Conservation (phyloP, 2,888 invertebrate species). For the Mythimna loreyi region DNA sequence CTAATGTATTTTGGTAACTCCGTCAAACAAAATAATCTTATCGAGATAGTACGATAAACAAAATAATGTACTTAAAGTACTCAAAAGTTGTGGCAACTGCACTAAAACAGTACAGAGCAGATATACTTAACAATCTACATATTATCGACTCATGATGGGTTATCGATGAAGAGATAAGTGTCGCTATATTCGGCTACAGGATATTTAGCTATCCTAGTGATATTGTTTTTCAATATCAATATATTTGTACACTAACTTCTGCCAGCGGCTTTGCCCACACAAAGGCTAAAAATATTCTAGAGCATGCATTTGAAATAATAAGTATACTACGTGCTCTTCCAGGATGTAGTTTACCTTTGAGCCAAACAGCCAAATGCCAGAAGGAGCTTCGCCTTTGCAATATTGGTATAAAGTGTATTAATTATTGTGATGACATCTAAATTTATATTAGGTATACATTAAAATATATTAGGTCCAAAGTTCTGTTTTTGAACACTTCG, state of each 20-base stretch:
- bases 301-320: too few species aligned
- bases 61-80: constrained; percentile 37
- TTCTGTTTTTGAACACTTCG: background rate
- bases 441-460: too few species aligned
- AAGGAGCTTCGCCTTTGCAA: too few species aligned
- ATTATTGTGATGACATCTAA: too few species aligned
- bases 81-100: constrained; percentile 11
- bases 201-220: constrained; percentile 4
- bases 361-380: too few species aligned
- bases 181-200: constrained; percentile 4
- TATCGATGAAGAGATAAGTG: constrained; percentile 20
- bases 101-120: constrained; percentile 16
- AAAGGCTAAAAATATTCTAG: too few species aligned
- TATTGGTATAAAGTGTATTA: too few species aligned
- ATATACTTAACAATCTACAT: constrained; percentile 4
- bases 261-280: too few species aligned
- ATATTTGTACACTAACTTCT: too few species aligned
- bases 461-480: background rate
- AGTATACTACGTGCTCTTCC: too few species aligned
- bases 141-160: constrained; percentile 24
- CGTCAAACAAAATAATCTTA: constrained; percentile 46
- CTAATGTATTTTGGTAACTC: constrained; percentile 6
- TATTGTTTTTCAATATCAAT: background rate
- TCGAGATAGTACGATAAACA: constrained; percentile 36
- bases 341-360: too few species aligned